A percentile compares a stretch with the other conserved stretches of the same genome.
phyloP scores from a whole-genome alignment of 2,888 invertebrate species.

The Cataglyphis altisquamis region DNA sequence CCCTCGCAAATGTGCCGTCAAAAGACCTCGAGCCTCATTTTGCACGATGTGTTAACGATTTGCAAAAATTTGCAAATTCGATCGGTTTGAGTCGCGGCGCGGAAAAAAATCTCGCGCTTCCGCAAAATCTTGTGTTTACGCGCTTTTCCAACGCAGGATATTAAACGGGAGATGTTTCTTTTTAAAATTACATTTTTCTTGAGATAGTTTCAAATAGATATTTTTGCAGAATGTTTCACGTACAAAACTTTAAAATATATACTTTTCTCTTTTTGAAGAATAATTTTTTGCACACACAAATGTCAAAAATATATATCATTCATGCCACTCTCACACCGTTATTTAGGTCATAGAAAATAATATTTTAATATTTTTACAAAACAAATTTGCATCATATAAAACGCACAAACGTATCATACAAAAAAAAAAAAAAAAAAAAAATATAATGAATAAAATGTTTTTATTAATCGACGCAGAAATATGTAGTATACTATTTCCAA shows the following conservation, averaged over 20 bases:
- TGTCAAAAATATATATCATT: background rate
- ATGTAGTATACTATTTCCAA: background rate
- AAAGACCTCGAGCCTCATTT: constrained; percentile 50
- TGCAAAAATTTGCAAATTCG: constrained; percentile 15
- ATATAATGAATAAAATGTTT: constrained; percentile 1
- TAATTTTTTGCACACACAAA: background rate
- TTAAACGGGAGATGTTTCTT: background rate
- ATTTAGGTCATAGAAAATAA: background rate
- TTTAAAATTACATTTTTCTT: background rate
- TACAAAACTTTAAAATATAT: background rate
- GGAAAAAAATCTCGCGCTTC: constrained; percentile 1
- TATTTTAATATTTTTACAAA: background rate
- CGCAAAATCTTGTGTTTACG: background rate
- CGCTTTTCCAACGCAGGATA: background rate
- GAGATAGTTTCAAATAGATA: constrained; percentile 9
- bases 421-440: background rate
- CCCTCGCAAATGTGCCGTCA: constrained; percentile 63
- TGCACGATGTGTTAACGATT: constrained; percentile 11
- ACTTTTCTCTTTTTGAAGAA: background rate
- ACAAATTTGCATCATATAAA: background rate
- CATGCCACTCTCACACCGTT: too few relatives aligned
- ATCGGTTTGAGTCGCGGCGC: background rate
- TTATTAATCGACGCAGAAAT: background rate
- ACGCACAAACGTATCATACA: background rate
- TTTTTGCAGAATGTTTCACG: background rate